Conservation (phyloP, 2,113 vertebrate genomes). For the Macquaria ambigua region DNA sequence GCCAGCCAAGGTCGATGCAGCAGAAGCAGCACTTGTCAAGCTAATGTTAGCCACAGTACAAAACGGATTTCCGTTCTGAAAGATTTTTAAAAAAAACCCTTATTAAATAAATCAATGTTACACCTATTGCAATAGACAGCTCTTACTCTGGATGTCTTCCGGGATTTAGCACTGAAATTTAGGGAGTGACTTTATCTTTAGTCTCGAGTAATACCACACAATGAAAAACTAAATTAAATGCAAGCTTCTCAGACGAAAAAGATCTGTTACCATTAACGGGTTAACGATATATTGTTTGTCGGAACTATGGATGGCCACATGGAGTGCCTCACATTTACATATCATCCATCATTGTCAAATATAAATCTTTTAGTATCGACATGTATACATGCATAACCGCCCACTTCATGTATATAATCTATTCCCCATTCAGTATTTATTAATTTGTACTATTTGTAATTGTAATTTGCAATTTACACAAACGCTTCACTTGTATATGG, state of each 20-base stretch:
- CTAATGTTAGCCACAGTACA: too few species aligned
- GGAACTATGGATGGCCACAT: not conserved
- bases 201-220: not conserved
- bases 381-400: not conserved
- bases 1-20: constrained; percentile 62
- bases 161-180: too few species aligned
- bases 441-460: not conserved
- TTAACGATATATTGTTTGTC: not conserved
- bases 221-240: not conserved
- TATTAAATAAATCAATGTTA: not conserved
- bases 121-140: not conserved
- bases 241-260: not conserved
- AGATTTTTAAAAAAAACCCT: constrained; percentile 8
- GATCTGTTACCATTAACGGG: not conserved
- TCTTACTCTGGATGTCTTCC: not conserved
- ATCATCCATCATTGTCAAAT: not conserved
- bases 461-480: not conserved
- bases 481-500: not conserved
- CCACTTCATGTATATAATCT: not conserved
- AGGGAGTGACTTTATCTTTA: not conserved
- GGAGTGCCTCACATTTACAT: not conserved
- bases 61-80: constrained; percentile 20
- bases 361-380: not conserved
- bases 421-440: not conserved
- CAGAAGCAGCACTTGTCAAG: not conserved